Percentiles rank a stretch among this genome's conserved stretches.
Conservation (phyloP, 2,888 invertebrate genomes). For the Erynnis tages region DNA sequence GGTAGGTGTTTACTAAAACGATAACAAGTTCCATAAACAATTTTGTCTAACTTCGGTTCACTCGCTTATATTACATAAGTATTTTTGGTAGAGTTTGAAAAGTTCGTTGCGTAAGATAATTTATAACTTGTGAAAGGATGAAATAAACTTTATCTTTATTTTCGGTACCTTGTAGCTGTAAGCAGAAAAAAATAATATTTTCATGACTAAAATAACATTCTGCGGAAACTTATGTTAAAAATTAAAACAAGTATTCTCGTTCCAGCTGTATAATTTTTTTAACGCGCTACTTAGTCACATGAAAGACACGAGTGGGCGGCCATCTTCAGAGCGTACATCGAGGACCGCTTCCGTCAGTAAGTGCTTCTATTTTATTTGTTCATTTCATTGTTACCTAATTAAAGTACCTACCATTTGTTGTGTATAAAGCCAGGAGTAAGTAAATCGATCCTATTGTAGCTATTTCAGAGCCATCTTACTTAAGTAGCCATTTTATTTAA, state of each 20-base stretch:
- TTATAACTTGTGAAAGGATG: background rate
- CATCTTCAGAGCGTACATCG: constrained; percentile 83
- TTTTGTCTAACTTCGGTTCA: no score
- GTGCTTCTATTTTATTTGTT: constrained; percentile 38
- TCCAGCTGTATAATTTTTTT: constrained; percentile 96
- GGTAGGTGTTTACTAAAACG: background rate
- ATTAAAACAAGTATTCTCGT: constrained; percentile 37
- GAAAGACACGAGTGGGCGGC: constrained; percentile 84
- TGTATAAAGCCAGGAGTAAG: background rate
- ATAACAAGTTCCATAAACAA: background rate
- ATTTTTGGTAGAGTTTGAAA: background rate
- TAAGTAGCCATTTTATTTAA: no score
- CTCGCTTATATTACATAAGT: no score
- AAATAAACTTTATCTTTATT: background rate
- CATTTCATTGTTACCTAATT: constrained; percentile 6
- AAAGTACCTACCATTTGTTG: background rate
- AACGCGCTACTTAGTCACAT: constrained; percentile 94
- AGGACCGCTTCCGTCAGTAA: constrained; percentile 83
- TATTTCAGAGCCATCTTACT: no score
- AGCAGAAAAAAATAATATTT: no score
- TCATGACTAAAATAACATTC: no score
- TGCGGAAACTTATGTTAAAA: background rate
- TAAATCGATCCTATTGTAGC: no score
- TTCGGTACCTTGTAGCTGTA: no score
- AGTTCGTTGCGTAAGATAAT: background rate